These are phyloP conservation scores for Pseudococcus jackbeardsleyi DNA, from an alignment of 2,888 invertebrate species.

Conservation along the genomic window DNA sequence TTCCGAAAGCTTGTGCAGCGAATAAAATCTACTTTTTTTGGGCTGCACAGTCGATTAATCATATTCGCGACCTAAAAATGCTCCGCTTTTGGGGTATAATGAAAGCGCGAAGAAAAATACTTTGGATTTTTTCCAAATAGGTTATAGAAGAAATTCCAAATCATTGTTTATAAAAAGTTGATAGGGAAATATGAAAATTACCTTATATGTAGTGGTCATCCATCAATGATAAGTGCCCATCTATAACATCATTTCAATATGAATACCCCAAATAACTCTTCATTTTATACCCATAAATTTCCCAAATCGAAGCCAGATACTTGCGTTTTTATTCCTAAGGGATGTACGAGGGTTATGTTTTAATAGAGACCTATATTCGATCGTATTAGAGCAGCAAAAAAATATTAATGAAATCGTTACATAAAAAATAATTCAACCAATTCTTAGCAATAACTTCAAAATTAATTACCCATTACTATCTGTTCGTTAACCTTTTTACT, in stretches of 20 bases:
- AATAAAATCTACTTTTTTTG: constrained; percentile 30
- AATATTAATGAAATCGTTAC: neutral
- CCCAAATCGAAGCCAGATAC: neutral
- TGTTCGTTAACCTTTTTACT: constrained; percentile 10
- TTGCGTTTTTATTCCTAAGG: neutral
- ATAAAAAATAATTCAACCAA: neutral
- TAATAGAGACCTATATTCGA: neutral
- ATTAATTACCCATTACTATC: constrained; percentile 22
- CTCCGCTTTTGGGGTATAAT: neutral
- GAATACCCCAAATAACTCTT: too few relatives aligned
- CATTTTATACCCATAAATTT: neutral
- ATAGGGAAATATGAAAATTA: neutral
- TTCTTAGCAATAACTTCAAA: neutral
- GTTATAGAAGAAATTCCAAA: neutral
- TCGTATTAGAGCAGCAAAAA: neutral
- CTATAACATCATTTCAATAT: too few relatives aligned
- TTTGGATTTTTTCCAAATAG: constrained; percentile 3
- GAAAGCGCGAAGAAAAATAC: neutral
- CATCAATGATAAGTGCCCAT: neutral
- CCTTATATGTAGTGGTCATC: neutral
- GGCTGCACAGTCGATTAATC: constrained; percentile 34
- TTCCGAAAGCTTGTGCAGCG: constrained; percentile 6
- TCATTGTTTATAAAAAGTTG: neutral
- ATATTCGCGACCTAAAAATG: constrained; percentile 10
- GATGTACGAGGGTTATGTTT: neutral